Conservation (phyloP, 2,888 invertebrate genomes). For the Drosophila dives region DNA sequence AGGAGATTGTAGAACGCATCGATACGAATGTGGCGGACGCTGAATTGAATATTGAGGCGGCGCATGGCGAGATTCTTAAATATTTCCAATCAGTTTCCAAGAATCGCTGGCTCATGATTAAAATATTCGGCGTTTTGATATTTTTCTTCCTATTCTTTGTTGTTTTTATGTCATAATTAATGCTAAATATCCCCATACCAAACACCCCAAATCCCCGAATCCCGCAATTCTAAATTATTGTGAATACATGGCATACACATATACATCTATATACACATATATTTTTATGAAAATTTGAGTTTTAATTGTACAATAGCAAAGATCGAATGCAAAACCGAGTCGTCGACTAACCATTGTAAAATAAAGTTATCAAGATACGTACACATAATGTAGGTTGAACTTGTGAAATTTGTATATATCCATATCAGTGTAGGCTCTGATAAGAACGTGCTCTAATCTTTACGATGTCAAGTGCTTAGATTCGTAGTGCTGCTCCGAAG, state of each 20-base stretch:
- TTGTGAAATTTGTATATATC: conserved; percentile 13
- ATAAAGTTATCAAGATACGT: conserved; percentile 62
- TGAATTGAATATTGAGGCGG: conserved; percentile 98
- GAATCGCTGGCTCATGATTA: conserved; percentile 99
- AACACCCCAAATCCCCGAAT: neutral
- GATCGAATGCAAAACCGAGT: conserved; percentile 11
- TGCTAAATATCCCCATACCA: conserved; percentile 37
- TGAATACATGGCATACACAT: conserved; percentile 55
- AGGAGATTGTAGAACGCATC: conserved; percentile 98
- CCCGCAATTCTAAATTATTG: conserved; percentile 54
- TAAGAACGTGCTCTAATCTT: conserved; percentile 55
- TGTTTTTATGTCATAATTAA: conserved; percentile 96
- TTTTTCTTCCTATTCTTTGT: conserved; percentile 99
- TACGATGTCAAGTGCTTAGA: conserved; percentile 19
- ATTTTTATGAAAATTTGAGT: conserved; percentile 50
- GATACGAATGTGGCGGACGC: conserved; percentile 98
- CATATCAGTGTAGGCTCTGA: conserved; percentile 23
- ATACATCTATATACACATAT: conserved; percentile 37
- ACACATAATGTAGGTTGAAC: conserved; percentile 18
- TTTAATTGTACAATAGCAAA: conserved; percentile 44
- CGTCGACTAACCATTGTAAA: conserved; percentile 50
- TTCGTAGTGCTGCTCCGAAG: neutral
- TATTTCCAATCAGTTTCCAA: conserved; percentile 99
- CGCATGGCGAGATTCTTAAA: conserved; percentile 98
- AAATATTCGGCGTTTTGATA: conserved; percentile 98